Conservation (phyloP, 2,888 invertebrate species). For the Eremobia ochroleuca region DNA sequence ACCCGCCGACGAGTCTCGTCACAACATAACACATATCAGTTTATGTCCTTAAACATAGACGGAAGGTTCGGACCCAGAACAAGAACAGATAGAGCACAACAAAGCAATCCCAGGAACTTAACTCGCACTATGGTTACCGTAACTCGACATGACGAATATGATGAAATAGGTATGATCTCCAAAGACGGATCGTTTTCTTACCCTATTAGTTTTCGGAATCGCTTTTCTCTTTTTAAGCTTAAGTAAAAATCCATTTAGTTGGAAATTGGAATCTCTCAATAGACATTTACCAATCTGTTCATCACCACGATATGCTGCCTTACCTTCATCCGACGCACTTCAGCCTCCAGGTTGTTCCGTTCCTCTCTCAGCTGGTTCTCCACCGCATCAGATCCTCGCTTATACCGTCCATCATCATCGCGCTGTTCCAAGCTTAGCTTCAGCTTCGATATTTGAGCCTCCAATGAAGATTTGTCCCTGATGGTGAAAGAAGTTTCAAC, state of each 20-base stretch:
- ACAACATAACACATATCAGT: no score
- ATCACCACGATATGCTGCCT: background rate
- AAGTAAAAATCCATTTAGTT: background rate
- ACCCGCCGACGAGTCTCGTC: no score
- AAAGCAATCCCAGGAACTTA: background rate
- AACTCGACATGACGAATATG: background rate
- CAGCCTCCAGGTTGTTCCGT: conserved; percentile 94
- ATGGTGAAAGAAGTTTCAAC: background rate
- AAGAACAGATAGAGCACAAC: background rate
- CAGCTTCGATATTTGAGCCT: conserved; percentile 93
- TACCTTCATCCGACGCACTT: conserved; percentile 93
- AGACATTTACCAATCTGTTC: background rate
- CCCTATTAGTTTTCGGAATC: background rate
- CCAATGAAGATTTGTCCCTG: conserved; percentile 93
- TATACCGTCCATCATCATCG: conserved; percentile 93
- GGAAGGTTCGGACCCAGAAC: background rate
- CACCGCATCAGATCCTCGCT: conserved; percentile 92
- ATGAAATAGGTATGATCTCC: background rate
- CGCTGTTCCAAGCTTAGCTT: conserved; percentile 92
- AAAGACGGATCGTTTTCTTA: background rate
- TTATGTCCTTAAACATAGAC: background rate
- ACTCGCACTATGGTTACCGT: background rate
- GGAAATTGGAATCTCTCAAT: background rate
- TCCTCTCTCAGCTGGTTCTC: conserved; percentile 95
- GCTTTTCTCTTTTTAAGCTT: background rate